Percentiles rank a stretch among this genome's conserved stretches.
Conservation (phyloP, 2,113 vertebrate genomes). For the Tenrec ecaudatus region DNA sequence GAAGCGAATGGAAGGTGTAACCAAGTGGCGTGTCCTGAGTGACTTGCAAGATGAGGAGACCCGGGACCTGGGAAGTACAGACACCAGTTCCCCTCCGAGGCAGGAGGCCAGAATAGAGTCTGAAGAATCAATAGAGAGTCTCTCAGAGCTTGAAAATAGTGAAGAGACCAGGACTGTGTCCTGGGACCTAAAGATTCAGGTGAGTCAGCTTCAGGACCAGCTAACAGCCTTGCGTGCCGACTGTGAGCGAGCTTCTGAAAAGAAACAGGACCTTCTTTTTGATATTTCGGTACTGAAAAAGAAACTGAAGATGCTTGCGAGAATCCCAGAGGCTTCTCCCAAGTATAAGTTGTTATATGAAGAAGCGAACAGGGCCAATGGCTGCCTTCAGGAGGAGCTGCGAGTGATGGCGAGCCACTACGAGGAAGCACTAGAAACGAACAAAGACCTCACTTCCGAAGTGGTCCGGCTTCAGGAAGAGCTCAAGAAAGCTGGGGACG, state of each 20-base stretch:
- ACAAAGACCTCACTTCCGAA: slow-evolving; percentile 70
- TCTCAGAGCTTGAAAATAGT: slow-evolving; percentile 75
- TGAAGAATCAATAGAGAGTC: slow-evolving; percentile 74
- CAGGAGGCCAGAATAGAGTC: slow-evolving; percentile 57
- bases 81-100: background rate
- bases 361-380: slow-evolving; percentile 66
- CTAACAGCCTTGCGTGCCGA: slow-evolving; percentile 69
- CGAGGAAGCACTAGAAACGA: slow-evolving; percentile 45
- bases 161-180: slow-evolving; percentile 66
- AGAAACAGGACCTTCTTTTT: slow-evolving; percentile 76
- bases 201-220: slow-evolving; percentile 58
- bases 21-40: accelerated
- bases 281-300: slow-evolving; percentile 73
- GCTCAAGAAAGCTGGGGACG: slow-evolving; percentile 81
- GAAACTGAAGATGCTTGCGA: slow-evolving; percentile 78
- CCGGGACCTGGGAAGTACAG: background rate
- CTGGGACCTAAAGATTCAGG: slow-evolving; percentile 38
- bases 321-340: slow-evolving; percentile 54
- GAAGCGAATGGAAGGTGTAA: background rate
- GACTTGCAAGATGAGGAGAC: background rate
- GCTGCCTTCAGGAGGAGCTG: slow-evolving; percentile 72
- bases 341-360: slow-evolving; percentile 1
- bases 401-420: slow-evolving; percentile 62
- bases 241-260: slow-evolving; percentile 71
- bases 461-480: slow-evolving; percentile 82